Base-by-base conservation (phyloP, 2,113 vertebrate genomes). In the Boleophthalmus pectinirostris region DNA sequence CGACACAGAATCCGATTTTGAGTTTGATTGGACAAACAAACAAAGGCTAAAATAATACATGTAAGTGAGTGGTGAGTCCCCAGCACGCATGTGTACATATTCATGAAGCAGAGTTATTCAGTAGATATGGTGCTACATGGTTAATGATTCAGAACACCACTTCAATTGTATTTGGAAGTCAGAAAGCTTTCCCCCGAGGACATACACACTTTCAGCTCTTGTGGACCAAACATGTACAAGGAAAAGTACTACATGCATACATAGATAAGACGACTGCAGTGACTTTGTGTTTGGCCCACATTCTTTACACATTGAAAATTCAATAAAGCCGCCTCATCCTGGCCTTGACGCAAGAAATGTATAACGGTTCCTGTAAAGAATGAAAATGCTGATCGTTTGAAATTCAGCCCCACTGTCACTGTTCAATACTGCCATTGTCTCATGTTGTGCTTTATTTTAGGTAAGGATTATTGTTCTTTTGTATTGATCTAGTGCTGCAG, bases 11-110 rank as follows among this genome's bases (percentile, higher is more conserved):
- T 61, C 3, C 0, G 25, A 82, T 67, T 66, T 78, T 74, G 24
- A 57, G 69, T 80, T 81, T 79, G 73, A 85, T 53, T 78, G 64
- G 73, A 80, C 46, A 77, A 78, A 88, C 66, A 77, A 82, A 82
- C 68, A 24, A 58, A 18, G 63, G 45, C 2, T 72, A 35, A 74
- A 75, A 71, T 65, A 60, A 66, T 63, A 65, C 14, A 54, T 13
- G 53, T 45, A 35, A 29, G 15, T 64, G 51, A 58, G 24, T 6
- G 69, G 58, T 74, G n/a, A 77, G 72, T 61, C 57, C 38, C 58
- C 25, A 46, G 12, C 21, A 66, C 38, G 23, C 29, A 29, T 15
- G 8, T 43, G 33, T 69, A n/a, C 51, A 86, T 73, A 81, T 74
- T 81, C 21, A 80, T 74, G 9, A 79, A 15, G 3, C 20, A 3